Percentiles rank a stretch among this genome's conserved stretches.
phyloP scores from a whole-genome alignment of 2,797 vertebrate genomes.

The Rhynchonycteris naso region DNA sequence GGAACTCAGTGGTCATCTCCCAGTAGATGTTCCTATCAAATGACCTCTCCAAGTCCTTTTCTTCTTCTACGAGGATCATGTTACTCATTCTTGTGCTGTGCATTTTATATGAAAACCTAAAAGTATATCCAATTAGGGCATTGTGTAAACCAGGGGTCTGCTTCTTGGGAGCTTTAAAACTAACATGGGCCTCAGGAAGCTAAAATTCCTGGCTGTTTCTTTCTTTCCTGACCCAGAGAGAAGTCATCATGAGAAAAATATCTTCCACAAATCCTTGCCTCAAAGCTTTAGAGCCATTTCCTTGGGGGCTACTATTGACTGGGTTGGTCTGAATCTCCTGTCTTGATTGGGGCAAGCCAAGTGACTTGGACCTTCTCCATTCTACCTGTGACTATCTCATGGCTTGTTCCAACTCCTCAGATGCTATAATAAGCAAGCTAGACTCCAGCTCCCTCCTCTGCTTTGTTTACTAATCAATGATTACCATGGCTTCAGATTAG shows the following conservation, averaged over 20 bases:
- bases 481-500: conserved; percentile 48
- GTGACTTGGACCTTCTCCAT: not conserved
- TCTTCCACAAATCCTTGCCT: conserved; percentile 43
- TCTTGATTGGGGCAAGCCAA: not conserved
- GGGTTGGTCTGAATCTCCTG: not conserved
- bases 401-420: not conserved
- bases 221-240: not conserved
- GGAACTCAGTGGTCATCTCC: not conserved
- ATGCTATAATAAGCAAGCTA: not conserved
- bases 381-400: not conserved
- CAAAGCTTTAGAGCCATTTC: conserved; percentile 27
- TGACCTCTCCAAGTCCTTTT: conserved; percentile 57
- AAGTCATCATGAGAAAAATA: not conserved
- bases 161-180: conserved; percentile 33
- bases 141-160: conserved; percentile 38
- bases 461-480: conserved; percentile 20
- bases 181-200: not conserved
- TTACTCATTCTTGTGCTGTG: conserved; percentile 53
- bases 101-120: conserved; percentile 66
- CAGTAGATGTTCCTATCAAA: not conserved
- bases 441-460: not conserved
- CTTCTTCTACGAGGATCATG: conserved; percentile 34
- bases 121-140: conserved; percentile 33
- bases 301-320: not conserved
- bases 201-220: not conserved